Evolutionary conservation across 2,113 vertebrate species (phyloP).

Genomic region (Peucedramus taeniatus): DNA sequence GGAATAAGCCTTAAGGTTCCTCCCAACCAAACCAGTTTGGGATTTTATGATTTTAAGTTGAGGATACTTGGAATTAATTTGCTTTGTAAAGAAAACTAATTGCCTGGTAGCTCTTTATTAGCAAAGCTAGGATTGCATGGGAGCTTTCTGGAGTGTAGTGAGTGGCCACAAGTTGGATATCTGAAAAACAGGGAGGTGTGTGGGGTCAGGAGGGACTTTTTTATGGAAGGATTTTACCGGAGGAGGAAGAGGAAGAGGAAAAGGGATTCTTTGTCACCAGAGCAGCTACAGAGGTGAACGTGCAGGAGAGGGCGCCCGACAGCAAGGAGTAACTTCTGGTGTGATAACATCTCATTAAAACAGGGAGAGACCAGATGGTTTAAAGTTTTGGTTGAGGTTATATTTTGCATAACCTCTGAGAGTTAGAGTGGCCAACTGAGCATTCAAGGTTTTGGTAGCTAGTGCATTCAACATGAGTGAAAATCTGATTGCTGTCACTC

Average conservation of each 20-base stretch:
- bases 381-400: background rate
- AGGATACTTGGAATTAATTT: background rate
- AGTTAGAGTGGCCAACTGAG: background rate
- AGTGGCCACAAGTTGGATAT: background rate
- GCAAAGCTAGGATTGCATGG: background rate
- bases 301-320: constrained; percentile 49
- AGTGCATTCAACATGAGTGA: background rate
- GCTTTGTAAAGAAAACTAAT: background rate
- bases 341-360: accelerated
- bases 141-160: background rate
- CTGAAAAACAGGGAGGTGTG: background rate
- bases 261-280: background rate
- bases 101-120: background rate
- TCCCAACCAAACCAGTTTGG: background rate
- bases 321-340: background rate
- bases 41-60: background rate
- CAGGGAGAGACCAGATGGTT: background rate
- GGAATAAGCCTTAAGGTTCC: background rate
- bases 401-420: background rate
- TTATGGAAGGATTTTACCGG: background rate
- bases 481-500: background rate
- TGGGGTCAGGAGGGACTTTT: background rate
- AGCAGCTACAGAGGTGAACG: background rate
- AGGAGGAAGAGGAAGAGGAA: background rate
- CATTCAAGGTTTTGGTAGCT: background rate